Percentiles rank a stretch among this genome's conserved stretches.
Conservation (phyloP, 1,140 invertebrate species). For the Diorhabda carinulata region DNA sequence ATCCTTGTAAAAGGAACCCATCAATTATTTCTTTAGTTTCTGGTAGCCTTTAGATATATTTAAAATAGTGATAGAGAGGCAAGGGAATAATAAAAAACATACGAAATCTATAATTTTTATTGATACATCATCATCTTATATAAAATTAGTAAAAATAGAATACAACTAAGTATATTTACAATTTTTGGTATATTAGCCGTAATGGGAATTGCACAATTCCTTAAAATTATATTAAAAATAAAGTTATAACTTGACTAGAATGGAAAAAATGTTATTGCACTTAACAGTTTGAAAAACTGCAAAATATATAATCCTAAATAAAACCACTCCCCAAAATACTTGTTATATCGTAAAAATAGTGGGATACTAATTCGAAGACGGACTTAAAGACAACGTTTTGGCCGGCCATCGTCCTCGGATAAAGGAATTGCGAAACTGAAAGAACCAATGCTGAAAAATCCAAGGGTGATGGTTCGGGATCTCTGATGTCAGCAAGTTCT, state of each 20-base stretch:
- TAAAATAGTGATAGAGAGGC: background rate
- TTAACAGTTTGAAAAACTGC: too few relatives aligned
- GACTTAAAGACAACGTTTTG: too few relatives aligned
- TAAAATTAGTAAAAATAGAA: background rate
- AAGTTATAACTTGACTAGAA: too few relatives aligned
- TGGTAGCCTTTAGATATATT: background rate
- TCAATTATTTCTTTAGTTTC: background rate
- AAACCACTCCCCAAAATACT: too few relatives aligned
- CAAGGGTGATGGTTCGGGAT: background rate
- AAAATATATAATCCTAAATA: too few relatives aligned
- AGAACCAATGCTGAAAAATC: background rate
- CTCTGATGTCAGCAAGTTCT: background rate
- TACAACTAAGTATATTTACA: constrained; percentile 3
- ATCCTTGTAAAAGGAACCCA: too few relatives aligned
- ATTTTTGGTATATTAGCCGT: constrained; percentile 21
- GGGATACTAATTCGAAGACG: too few relatives aligned
- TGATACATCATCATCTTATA: background rate
- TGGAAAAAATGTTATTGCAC: too few relatives aligned
- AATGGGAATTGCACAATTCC: constrained; percentile 4
- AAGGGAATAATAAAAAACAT: background rate
- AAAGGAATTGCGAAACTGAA: background rate
- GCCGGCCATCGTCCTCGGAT: background rate
- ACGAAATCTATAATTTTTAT: background rate
- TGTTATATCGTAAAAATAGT: too few relatives aligned
- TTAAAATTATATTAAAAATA: background rate